Evolutionary conservation across 2,797 vertebrate species (phyloP).

Genomic region (Poecilia velifera): DNA sequence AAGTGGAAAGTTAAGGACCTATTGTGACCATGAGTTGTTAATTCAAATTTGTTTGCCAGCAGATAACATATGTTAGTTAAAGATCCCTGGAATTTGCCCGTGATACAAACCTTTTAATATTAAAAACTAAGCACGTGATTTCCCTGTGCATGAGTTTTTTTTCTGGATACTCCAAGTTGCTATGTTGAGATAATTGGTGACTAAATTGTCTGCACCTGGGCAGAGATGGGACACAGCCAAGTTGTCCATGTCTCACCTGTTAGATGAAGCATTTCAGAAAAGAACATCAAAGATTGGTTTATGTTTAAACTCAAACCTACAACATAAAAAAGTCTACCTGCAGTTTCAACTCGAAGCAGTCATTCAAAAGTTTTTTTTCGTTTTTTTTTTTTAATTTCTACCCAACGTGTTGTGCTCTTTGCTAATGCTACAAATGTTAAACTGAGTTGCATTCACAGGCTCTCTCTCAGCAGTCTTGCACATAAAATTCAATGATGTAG

Average conservation of each 20-base stretch:
- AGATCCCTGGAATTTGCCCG: not conserved
- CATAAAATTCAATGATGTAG: constrained; percentile 3
- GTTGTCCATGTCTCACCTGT: not conserved
- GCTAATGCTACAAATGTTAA: constrained; percentile 20
- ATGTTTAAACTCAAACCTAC: not conserved
- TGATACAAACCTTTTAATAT: not conserved
- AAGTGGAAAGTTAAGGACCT: not conserved
- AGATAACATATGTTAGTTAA: not conserved
- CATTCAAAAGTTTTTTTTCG: not conserved
- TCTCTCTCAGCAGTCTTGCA: not conserved
- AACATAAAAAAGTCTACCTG: not conserved
- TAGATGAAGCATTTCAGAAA: not conserved
- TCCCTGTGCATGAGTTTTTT: not conserved
- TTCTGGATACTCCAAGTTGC: not conserved
- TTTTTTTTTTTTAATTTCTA: not conserved
- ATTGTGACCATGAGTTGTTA: not conserved
- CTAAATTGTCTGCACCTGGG: not conserved
- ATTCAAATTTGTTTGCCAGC: not conserved
- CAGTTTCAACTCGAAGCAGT: not conserved
- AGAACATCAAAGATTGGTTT: not conserved
- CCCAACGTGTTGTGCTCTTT: not conserved
- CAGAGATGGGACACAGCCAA: not conserved
- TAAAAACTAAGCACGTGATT: not conserved
- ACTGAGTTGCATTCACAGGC: not conserved
- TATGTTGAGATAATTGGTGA: not conserved